Conservation (phyloP, 92 coral and sea anemone species). For the Epizoanthus fatuus region DNA sequence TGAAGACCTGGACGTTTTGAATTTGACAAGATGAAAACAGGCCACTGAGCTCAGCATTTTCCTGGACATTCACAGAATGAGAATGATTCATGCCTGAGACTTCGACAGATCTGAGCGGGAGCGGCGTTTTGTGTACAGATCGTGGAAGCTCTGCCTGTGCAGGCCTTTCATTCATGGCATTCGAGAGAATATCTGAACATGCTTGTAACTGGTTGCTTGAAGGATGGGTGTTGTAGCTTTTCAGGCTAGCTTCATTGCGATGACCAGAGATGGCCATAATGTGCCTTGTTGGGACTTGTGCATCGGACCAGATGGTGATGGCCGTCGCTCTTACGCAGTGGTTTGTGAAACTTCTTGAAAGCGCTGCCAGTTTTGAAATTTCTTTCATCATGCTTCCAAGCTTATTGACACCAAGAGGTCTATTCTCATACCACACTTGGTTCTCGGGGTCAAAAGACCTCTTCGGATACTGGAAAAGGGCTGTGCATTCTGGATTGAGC, state of each 20-base stretch:
- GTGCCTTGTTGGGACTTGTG: background rate
- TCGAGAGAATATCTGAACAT: background rate
- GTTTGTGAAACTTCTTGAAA: background rate
- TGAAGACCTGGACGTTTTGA: too few relatives aligned
- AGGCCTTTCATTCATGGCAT: background rate
- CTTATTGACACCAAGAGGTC: constrained; percentile 39
- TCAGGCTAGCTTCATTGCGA: constrained; percentile 2
- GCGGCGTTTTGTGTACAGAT: too few relatives aligned
- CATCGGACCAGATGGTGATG: constrained; percentile 17
- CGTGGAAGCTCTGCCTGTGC: too few relatives aligned
- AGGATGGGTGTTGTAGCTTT: background rate
- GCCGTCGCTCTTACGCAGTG: constrained; percentile 2
- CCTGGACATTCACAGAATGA: too few relatives aligned
- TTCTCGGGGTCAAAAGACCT: background rate
- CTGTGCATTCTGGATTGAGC: constrained; percentile 18
- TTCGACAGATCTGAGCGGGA: too few relatives aligned
- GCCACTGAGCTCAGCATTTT: too few relatives aligned
- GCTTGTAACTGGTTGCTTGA: background rate
- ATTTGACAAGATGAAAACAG: too few relatives aligned
- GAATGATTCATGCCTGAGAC: too few relatives aligned
- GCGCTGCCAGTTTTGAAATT: constrained; percentile 27
- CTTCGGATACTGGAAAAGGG: constrained; percentile 41
- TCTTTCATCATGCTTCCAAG: constrained; percentile 49
- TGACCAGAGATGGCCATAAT: constrained; percentile 8
- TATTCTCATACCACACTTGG: constrained; percentile 43